Conservation (phyloP, 2,888 invertebrate species). For the Gnatocerus cornutus region DNA sequence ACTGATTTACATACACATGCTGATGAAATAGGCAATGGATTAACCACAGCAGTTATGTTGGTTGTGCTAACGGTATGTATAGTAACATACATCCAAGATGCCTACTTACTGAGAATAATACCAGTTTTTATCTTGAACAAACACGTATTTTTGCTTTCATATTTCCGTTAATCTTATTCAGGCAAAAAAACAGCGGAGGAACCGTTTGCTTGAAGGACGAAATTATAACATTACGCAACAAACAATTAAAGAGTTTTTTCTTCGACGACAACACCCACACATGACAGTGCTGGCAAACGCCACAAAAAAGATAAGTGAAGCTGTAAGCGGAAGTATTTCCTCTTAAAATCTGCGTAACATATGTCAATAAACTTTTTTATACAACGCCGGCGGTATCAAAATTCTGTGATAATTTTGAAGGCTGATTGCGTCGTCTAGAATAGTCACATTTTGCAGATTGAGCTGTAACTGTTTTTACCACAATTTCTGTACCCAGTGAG, state of each 20-base stretch:
- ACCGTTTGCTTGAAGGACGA: not conserved
- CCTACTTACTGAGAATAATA: slow-evolving; percentile 26
- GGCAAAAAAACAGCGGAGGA: not conserved
- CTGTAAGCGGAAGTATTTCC: slow-evolving; percentile 37
- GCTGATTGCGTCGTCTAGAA: not conserved
- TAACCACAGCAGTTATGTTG: slow-evolving; percentile 23
- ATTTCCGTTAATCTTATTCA: slow-evolving; percentile 14
- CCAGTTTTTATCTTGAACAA: slow-evolving; percentile 20
- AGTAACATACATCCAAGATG: slow-evolving; percentile 25
- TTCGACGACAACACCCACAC: slow-evolving; percentile 17
- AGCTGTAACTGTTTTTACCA: slow-evolving; percentile 7
- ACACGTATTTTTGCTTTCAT: slow-evolving; percentile 32
- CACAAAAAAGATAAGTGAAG: slow-evolving; percentile 31
- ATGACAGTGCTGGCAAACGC: slow-evolving; percentile 20
- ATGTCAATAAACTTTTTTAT: slow-evolving; percentile 41
- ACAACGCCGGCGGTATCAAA: slow-evolving; percentile 22
- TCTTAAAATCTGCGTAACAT: slow-evolving; percentile 37
- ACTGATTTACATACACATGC: slow-evolving; percentile 20
- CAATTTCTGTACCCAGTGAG: not conserved
- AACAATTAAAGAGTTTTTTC: too few species aligned
- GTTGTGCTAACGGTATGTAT: slow-evolving; percentile 27
- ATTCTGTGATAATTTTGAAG: slow-evolving; percentile 10
- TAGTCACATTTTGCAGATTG: slow-evolving; percentile 1
- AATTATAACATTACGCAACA: too few species aligned
- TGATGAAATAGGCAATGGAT: slow-evolving; percentile 32